These are phyloP conservation scores for Leptobrachium ailaonicum DNA, from an alignment of 2,113 vertebrate genomes.

Conservation along the genomic window DNA sequence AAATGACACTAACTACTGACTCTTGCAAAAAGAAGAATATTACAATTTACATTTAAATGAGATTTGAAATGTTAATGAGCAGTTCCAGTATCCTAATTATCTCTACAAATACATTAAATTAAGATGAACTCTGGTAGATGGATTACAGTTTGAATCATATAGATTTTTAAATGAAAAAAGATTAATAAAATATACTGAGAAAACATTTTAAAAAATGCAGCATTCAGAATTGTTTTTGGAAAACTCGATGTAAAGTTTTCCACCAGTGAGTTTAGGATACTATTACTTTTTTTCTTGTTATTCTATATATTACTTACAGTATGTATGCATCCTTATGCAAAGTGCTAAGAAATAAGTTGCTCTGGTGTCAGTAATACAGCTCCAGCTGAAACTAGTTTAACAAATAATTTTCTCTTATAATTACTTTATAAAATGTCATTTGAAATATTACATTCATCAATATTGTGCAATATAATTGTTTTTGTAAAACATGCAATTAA, in stretches of 20 bases:
- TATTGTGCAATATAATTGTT: too few species aligned
- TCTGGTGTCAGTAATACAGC: too few species aligned
- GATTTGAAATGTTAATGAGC: slow-evolving; percentile 84
- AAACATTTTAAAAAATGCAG: neutral
- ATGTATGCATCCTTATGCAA: too few species aligned
- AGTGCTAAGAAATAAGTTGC: too few species aligned
- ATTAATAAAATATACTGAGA: slow-evolving; percentile 20
- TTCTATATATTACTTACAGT: too few species aligned
- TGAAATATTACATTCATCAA: too few species aligned
- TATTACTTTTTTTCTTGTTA: too few species aligned
- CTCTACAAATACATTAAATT: slow-evolving; percentile 73
- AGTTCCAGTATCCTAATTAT: slow-evolving; percentile 75
- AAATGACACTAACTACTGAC: slow-evolving; percentile 75
- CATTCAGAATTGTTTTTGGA: neutral
- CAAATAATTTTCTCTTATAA: too few species aligned
- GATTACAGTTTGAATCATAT: slow-evolving; percentile 59
- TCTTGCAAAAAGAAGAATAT: slow-evolving; percentile 74
- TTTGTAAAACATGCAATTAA: too few species aligned
- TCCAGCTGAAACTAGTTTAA: too few species aligned
- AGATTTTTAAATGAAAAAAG: slow-evolving; percentile 34
- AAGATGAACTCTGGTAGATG: slow-evolving; percentile 67
- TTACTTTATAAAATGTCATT: too few species aligned
- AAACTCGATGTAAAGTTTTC: neutral
- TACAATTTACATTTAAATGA: slow-evolving; percentile 85
- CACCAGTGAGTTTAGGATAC: too few species aligned